These are phyloP conservation scores for Chrysolina oricalcia DNA, from an alignment of 2,888 invertebrate species.

Conservation along the genomic window DNA sequence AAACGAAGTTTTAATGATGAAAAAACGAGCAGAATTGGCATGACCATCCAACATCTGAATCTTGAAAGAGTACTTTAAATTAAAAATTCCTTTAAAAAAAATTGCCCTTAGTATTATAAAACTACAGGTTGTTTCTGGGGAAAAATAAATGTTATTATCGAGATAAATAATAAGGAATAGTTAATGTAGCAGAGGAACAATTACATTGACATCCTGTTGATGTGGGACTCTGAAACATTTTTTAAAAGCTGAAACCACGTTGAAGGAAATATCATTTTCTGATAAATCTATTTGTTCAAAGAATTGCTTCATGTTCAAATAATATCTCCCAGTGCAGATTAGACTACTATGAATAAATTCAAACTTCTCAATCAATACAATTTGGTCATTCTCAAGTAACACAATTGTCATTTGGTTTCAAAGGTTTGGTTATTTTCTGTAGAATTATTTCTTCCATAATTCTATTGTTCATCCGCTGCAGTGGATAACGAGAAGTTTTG, in stretches of 20 bases:
- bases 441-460: slow-evolving; percentile 11
- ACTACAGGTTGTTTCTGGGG: too few species aligned
- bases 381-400: slow-evolving; percentile 23
- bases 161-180: not conserved
- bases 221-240: slow-evolving; percentile 17
- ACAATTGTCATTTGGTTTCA: slow-evolving; percentile 26
- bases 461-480: slow-evolving; percentile 25
- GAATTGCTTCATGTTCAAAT: slow-evolving; percentile 9
- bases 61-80: too few species aligned
- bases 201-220: slow-evolving; percentile 6
- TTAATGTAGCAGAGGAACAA: slow-evolving; percentile 27
- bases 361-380: slow-evolving; percentile 18
- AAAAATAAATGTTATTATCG: slow-evolving; percentile 6
- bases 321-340: slow-evolving; percentile 13
- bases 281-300: slow-evolving; percentile 15
- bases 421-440: not conserved
- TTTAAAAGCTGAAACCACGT: not conserved
- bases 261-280: slow-evolving; percentile 11
- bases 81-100: too few species aligned
- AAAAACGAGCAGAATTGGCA: too few species aligned
- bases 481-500: slow-evolving; percentile 21
- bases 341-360: slow-evolving; percentile 10
- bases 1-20: too few species aligned
- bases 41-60: too few species aligned
- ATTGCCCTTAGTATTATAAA: too few species aligned